phyloP scores from a whole-genome alignment of 2,113 vertebrate genomes.

The Syngnathus floridae region DNA sequence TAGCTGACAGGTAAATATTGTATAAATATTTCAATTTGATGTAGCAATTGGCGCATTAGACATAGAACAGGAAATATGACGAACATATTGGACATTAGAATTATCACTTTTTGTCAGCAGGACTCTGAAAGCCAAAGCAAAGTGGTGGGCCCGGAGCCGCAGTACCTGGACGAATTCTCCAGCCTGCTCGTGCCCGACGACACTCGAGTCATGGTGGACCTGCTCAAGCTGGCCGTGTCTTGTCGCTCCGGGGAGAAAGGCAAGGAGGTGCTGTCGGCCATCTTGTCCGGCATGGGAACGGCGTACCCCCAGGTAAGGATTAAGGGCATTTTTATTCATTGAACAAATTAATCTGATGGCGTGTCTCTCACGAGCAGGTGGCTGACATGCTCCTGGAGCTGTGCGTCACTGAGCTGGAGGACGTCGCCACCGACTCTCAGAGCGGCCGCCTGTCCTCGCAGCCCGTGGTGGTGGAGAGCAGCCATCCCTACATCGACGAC shows the following conservation, averaged over 20 bases:
- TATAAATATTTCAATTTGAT: too few species aligned
- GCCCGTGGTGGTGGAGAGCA: slow-evolving; percentile 95
- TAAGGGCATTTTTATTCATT: too few species aligned
- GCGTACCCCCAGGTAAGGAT: slow-evolving; percentile 85
- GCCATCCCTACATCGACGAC: slow-evolving; percentile 95
- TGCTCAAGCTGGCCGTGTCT: slow-evolving; percentile 92
- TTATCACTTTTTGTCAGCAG: slow-evolving; percentile 53
- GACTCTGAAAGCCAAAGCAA: slow-evolving; percentile 92
- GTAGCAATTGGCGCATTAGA: too few species aligned
- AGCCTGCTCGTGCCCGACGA: slow-evolving; percentile 89
- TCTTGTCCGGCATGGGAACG: slow-evolving; percentile 94
- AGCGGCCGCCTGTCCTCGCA: slow-evolving; percentile 94
- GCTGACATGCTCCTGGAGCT: slow-evolving; percentile 94
- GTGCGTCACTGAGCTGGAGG: slow-evolving; percentile 93
- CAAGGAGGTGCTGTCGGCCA: slow-evolving; percentile 87
- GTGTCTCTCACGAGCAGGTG: slow-evolving; percentile 69
- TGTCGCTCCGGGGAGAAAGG: slow-evolving; percentile 87
- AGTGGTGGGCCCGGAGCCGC: slow-evolving; percentile 83
- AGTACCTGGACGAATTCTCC: slow-evolving; percentile 94
- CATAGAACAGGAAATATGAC: too few species aligned
- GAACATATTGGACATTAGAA: too few species aligned
- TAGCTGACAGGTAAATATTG: too few species aligned
- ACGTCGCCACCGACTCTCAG: slow-evolving; percentile 95
- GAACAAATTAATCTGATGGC: not conserved
- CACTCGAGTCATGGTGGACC: slow-evolving; percentile 89